These are phyloP conservation scores for Staurois parvus DNA, from an alignment of 2,797 vertebrate species.

Conservation along the genomic window DNA sequence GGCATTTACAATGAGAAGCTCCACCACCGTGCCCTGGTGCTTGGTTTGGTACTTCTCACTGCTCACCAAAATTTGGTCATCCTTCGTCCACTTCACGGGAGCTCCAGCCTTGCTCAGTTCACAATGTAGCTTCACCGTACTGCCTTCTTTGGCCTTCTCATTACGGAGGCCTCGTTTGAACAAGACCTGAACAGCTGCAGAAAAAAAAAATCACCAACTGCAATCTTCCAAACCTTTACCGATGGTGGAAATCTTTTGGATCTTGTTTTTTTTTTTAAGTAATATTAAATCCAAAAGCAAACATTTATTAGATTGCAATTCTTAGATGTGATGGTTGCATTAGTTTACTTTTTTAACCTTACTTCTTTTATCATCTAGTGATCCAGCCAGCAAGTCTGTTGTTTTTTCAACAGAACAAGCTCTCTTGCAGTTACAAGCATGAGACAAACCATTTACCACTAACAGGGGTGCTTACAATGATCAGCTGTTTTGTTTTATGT, in stretches of 20 bases:
- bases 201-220: not conserved
- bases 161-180: constrained; percentile 73
- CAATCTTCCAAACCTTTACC: not conserved
- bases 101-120: constrained; percentile 69
- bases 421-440: too few species aligned
- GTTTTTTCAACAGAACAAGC: too few species aligned
- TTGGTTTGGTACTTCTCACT: constrained; percentile 70
- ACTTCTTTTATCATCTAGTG: too few species aligned
- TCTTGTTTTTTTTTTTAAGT: not conserved
- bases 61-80: constrained; percentile 58
- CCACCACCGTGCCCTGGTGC: constrained; percentile 68
- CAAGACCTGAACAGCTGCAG: constrained; percentile 71
- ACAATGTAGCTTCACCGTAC: constrained; percentile 68
- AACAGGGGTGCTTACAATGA: too few species aligned
- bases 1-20: constrained; percentile 79
- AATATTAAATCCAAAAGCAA: too few species aligned
- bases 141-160: constrained; percentile 69
- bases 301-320: too few species aligned
- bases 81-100: constrained; percentile 69
- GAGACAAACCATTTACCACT: too few species aligned
- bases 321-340: too few species aligned
- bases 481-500: too few species aligned
- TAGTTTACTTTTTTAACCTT: too few species aligned
- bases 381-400: too few species aligned
- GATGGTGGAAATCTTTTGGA: not conserved